Conservation (phyloP, 2,797 vertebrate species). For the Gambusia yucatana region DNA sequence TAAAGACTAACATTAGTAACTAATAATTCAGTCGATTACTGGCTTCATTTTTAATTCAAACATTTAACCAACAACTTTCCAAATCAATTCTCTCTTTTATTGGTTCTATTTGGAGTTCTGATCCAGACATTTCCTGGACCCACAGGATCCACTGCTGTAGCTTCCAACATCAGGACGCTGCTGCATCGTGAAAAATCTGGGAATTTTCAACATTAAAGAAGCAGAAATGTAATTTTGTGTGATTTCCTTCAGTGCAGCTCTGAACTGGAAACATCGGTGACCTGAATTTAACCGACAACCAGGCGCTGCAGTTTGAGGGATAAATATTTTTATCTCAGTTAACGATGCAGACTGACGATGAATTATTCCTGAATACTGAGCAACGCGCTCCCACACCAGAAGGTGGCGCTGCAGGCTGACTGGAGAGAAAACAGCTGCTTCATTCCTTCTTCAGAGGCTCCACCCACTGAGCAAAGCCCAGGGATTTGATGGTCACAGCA, state of each 20-base stretch:
- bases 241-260: neutral
- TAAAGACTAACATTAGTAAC: neutral
- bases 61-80: neutral
- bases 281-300: neutral
- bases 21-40: neutral
- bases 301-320: neutral
- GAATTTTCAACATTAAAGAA: neutral
- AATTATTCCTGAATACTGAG: neutral
- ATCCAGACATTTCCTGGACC: neutral
- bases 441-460: conserved; percentile 48
- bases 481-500: neutral
- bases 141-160: no score
- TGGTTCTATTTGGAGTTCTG: neutral
- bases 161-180: neutral
- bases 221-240: neutral
- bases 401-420: conserved; percentile 7
- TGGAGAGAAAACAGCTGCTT: neutral
- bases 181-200: neutral
- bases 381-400: neutral
- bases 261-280: neutral
- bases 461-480: conserved; percentile 9
- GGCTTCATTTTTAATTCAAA: neutral
- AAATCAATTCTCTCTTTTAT: neutral
- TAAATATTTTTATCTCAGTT: neutral
- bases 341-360: neutral